Base-by-base conservation (phyloP, 1,140 invertebrate species). In the Orchestia grillus region DNA sequence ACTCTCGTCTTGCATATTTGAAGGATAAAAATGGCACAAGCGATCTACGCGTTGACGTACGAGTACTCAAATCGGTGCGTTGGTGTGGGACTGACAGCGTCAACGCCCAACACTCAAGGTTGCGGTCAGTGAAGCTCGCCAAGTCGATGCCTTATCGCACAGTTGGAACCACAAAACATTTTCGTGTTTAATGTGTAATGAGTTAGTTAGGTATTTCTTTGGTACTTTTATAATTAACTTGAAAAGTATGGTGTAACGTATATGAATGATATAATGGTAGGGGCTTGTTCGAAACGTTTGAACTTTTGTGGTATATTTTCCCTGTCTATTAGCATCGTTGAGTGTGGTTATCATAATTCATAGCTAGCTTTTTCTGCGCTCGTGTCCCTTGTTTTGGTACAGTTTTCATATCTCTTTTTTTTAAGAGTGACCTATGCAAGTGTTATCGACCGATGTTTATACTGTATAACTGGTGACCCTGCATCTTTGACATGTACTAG, bases 201-300 rank as follows among this genome's bases (percentile, higher is more conserved):
- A 94, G 44, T 94, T 92, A 92, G 44, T 92, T 94, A 94, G 92
- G 92, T 45, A 94, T 94, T 94, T 44, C 92, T 94, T 94, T 94
- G 92, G 92, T 94, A 94, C 92, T 94, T 94, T 94, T 94, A 94
- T 94, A 94, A 94, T 94, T 94, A 94, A 44, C 92, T 94, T 94
- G 43, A 44, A 94, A 90, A 94, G 45, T 94, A 45, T 47, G 36
- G 40, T 94, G 44, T 94, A 94, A 45, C 43, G 41, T 45, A 44
- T 94, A 44, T 94, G 45, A 94, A 15, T 45, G 92, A 42, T 94
- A n/a, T 94, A 47, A 47, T 45, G 44, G 92, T 90, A 94, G 44
- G n/a, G 47, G 40, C 40, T 94, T 44, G 92, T 45, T 94, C 44
- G 92, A 45, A 45, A 47, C 15, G 43, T 91, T 94, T 94, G 1